A percentile compares a stretch with the other conserved stretches of the same genome.
phyloP scores from a whole-genome alignment of 2,888 invertebrate genomes.

The Acleris laterana region DNA sequence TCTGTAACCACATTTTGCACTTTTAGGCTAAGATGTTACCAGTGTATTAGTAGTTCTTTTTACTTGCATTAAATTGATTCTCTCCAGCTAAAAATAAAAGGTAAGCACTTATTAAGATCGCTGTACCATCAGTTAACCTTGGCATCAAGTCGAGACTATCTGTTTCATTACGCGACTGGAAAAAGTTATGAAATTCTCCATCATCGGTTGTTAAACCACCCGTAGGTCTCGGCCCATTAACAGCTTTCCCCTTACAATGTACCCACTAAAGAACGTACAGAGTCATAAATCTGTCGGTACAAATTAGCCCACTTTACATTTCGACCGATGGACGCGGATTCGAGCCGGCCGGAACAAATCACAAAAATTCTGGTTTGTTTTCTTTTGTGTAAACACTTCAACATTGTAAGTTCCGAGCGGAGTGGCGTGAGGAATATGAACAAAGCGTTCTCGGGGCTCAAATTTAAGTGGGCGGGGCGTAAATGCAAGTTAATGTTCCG shows the following conservation, averaged over 20 bases:
- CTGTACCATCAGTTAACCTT: background rate
- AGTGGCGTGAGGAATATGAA: constrained; percentile 63
- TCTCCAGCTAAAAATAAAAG: background rate
- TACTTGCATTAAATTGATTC: too few relatives aligned
- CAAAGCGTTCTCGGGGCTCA: too few relatives aligned
- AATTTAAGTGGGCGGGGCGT: too few relatives aligned
- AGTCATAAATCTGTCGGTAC: constrained; percentile 73
- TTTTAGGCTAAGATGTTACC: too few relatives aligned
- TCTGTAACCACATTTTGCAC: too few relatives aligned
- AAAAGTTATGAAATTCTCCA: constrained; percentile 49
- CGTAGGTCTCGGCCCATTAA: constrained; percentile 56
- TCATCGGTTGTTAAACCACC: constrained; percentile 42
- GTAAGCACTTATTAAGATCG: background rate
- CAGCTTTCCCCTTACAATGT: constrained; percentile 59
- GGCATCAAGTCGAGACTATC: constrained; percentile 1
- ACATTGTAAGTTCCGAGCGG: constrained; percentile 57
- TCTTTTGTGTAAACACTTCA: constrained; percentile 53
- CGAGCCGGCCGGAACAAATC: constrained; percentile 50
- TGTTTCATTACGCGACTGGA: background rate
- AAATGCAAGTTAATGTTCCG: too few relatives aligned
- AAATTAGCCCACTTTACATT: constrained; percentile 62
- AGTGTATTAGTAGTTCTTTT: too few relatives aligned
- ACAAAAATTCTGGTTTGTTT: constrained; percentile 53
- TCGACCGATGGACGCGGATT: constrained; percentile 43
- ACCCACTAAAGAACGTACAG: constrained; percentile 45